Conservation (phyloP, 2,113 vertebrate genomes). For the Hystrix cristata region DNA sequence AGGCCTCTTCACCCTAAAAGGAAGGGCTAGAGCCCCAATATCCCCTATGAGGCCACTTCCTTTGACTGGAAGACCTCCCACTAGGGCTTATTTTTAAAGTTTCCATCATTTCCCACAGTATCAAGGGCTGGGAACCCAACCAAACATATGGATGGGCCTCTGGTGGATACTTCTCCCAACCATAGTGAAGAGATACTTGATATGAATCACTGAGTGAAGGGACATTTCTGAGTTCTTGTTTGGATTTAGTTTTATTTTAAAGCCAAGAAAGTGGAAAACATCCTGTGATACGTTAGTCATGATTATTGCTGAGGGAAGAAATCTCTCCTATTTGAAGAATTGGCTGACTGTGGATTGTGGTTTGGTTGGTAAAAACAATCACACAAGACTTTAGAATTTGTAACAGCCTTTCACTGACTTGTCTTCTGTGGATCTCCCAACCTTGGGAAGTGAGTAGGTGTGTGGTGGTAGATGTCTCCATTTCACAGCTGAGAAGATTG, state of each 20-base stretch:
- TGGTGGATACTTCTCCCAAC: not conserved
- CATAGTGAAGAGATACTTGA: not conserved
- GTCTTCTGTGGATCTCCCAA: not conserved
- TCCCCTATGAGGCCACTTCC: not conserved
- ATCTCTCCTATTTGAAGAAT: conserved; percentile 38
- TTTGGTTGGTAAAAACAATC: not conserved
- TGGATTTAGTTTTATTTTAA: conserved; percentile 59
- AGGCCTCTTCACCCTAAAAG: not conserved
- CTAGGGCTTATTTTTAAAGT: not conserved
- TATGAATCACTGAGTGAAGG: not conserved
- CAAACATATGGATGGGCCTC: not conserved
- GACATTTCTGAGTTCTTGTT: not conserved
- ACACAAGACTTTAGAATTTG: not conserved
- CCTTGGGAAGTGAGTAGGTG: not conserved
- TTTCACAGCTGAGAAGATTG: not conserved
- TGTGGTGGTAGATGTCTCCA: not conserved
- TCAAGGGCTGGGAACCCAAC: too few relatives aligned
- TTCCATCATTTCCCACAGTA: not conserved
- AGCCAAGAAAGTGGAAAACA: conserved; percentile 24
- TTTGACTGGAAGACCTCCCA: not conserved
- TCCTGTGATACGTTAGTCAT: conserved; percentile 37
- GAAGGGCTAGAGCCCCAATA: not conserved
- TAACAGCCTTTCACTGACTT: not conserved
- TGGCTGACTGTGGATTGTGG: not conserved
- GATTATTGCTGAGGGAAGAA: conserved; percentile 38